phyloP scores from a whole-genome alignment of 2,888 invertebrate species.

The Eueremaeus valkanovi region DNA sequence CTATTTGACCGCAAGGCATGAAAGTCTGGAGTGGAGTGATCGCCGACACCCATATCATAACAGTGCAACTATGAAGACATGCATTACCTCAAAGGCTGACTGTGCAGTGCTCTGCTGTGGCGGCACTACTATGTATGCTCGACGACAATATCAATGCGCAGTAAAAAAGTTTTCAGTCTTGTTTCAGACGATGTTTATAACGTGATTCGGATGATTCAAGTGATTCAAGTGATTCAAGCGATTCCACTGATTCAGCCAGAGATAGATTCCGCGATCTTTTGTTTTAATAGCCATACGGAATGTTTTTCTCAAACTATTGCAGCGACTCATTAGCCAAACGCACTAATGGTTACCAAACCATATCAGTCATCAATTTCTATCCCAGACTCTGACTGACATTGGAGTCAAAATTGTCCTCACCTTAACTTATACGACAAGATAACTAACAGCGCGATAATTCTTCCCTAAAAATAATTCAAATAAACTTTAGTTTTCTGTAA shows the following conservation, averaged over 20 bases:
- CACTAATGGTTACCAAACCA: conserved; percentile 15
- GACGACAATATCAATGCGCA: conserved; percentile 17
- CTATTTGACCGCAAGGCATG: conserved; percentile 34
- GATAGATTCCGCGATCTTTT: conserved; percentile 24
- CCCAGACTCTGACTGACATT: background rate
- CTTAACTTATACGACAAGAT: conserved; percentile 2
- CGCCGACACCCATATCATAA: conserved; percentile 35
- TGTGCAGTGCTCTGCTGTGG: background rate
- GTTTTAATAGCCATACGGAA: conserved; percentile 27
- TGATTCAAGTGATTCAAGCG: background rate
- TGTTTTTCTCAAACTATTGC: background rate
- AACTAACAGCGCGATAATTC: conserved; percentile 15
- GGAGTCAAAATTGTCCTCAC: background rate
- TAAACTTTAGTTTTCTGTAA: conserved; percentile 14
- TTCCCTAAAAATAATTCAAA: conserved; percentile 16
- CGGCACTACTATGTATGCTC: background rate
- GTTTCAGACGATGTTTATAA: conserved; percentile 22
- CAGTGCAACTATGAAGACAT: conserved; percentile 16
- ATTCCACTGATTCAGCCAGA: no score
- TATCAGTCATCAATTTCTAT: conserved; percentile 24
- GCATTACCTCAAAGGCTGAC: background rate
- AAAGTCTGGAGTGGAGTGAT: conserved; percentile 33
- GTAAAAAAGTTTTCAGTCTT: conserved; percentile 24
- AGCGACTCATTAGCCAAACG: conserved; percentile 5
- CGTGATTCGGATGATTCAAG: conserved; percentile 21